Base-by-base conservation (phyloP, 2,113 vertebrate genomes). In the Urocynchramus pylzowi region DNA sequence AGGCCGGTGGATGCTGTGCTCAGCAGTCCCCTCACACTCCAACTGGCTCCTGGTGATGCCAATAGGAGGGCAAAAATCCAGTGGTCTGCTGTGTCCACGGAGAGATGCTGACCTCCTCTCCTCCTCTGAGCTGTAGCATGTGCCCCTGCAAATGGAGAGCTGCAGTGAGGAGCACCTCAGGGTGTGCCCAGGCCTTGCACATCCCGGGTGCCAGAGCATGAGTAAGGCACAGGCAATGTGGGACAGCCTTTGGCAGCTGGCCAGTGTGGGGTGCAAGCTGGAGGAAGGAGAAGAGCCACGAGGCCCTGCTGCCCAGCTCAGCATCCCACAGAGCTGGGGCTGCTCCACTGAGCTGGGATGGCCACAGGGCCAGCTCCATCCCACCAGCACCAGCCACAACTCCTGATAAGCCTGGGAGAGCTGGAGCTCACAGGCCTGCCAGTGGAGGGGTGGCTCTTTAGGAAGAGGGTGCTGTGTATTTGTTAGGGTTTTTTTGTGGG, bases 281-380 rank as follows among this genome's bases (percentile, higher is more conserved):
- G 37, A 86, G 74, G 49, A 93, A 31, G 24, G 12, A 24, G 49
- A 44, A 57, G 50, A 73, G 53, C 71, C 30, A 2, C 0, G 9
- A 73, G 60, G 39, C n/a, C 10, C 16, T 63, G 23, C 10, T 71
- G 70, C 56, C 61, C 61, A 52, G 45, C n/a, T 22, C 69, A 68
- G 56, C 65, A 83, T 49, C 35, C 50, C 3, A 2, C 24, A 30
- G 75, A 67, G 30, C 56, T 35, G 27, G 45, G 39, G 44, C 74
- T 64, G 28, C 33, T 75, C 49, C 5, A 7, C 31, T n/a, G 47
- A 56, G 56, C 49, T 6, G 6, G 60, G 35, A 44, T 22, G 24
- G 65, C 49, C 68, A n/a, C 0, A 2, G 52, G 31, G 60, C 23
- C 57, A 33, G 42, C 3, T 1, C 44, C 0, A 0, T 65, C 37